A percentile compares a stretch with the other conserved stretches of the same genome.
Conservation (phyloP, 2,888 invertebrate species). For the Pelosia muscerda region DNA sequence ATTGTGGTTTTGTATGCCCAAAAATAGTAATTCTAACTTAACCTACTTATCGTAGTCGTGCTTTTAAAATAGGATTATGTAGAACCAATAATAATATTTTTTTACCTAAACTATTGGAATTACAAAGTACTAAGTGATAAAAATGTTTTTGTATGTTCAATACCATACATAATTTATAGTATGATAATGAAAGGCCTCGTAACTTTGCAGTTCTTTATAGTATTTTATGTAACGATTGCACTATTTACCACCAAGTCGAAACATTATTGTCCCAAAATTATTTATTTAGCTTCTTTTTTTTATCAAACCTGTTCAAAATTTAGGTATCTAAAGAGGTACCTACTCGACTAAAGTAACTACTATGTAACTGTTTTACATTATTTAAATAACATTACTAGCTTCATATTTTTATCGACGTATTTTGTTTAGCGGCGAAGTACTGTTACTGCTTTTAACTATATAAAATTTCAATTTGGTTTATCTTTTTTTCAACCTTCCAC, state of each 20-base stretch:
- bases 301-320: neutral
- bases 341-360: neutral
- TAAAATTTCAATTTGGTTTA: neutral
- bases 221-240: slow-evolving; percentile 21
- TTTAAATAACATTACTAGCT: neutral
- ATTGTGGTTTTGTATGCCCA: slow-evolving; percentile 25
- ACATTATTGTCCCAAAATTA: neutral
- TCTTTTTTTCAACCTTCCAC: neutral
- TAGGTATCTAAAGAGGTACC: no score
- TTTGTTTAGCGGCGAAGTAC: neutral
- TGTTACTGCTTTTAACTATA: neutral
- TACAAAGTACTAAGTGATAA: neutral
- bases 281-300: neutral
- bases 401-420: neutral
- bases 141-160: slow-evolving; percentile 16
- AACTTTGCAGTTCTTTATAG: slow-evolving; percentile 21
- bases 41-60: neutral
- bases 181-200: slow-evolving; percentile 14
- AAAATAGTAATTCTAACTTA: slow-evolving; percentile 21
- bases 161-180: slow-evolving; percentile 13
- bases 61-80: neutral
- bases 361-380: neutral
- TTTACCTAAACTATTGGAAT: neutral
- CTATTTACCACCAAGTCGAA: slow-evolving; percentile 2
- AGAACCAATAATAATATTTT: neutral